Percentiles rank a stretch among this genome's conserved stretches.
These are phyloP conservation scores for Metridium senile DNA, from an alignment of 92 coral and sea anemone genomes.

Conservation along the genomic window DNA sequence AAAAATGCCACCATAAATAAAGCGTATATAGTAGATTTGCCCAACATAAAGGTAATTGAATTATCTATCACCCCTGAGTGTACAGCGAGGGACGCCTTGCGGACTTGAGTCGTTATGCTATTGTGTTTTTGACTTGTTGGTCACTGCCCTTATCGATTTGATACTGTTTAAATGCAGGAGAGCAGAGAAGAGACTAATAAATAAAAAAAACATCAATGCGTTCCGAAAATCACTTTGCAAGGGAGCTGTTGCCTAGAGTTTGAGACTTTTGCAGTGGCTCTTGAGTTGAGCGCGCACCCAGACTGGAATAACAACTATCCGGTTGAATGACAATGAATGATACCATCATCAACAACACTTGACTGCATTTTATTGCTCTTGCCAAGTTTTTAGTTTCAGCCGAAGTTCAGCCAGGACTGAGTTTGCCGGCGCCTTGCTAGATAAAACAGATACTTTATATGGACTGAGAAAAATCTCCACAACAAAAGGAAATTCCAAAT, in stretches of 20 bases:
- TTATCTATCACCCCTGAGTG: constrained; percentile 28
- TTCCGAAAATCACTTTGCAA: not conserved
- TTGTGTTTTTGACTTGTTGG: not conserved
- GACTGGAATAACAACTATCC: not conserved
- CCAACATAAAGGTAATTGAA: constrained; percentile 28
- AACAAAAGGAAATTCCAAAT: not conserved
- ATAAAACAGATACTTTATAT: not conserved
- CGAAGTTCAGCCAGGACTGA: not conserved
- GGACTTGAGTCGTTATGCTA: not conserved
- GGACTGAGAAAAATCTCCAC: not conserved
- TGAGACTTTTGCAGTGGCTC: not conserved
- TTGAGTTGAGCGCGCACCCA: not conserved
- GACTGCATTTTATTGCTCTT: not conserved
- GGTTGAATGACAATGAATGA: not conserved
- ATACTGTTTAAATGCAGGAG: constrained; percentile 10
- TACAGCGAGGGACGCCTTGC: constrained; percentile 5
- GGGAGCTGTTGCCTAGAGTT: not conserved
- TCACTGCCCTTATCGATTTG: constrained; percentile 7
- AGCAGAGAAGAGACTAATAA: not conserved
- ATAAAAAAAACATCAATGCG: not conserved
- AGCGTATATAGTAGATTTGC: constrained; percentile 23
- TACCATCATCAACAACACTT: not conserved
- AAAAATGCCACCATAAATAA: constrained; percentile 12
- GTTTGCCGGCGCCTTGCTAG: not conserved
- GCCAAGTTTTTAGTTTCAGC: not conserved